Evolutionary conservation across 2,888 invertebrate species (phyloP), one percentile per base, ranked within the genome.

Genomic region (Carpatolechia fugitivella): DNA sequence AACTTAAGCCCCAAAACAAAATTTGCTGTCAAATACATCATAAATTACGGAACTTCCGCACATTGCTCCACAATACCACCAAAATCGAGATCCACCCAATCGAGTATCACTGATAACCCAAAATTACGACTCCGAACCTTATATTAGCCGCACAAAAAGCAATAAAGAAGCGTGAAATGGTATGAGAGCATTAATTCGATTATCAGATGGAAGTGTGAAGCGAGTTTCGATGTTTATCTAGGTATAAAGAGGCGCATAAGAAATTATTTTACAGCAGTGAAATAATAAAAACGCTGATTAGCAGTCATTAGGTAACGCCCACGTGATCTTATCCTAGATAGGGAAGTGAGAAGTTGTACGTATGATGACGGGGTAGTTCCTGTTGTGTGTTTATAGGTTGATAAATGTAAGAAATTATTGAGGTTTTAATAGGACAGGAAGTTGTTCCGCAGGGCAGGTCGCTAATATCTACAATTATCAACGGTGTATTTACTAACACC

Each of bases 171-270:
- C 86, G 85, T 88, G 87, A 89, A 89, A 88, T 85, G 82, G 78
- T 87, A 84, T 70, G 77, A 87, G 85, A 87, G 85, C 75, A 84
- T 87, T 88, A 89, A 90, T 88, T 87, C 88, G 88, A 88, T 89
- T 89, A 89, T 89, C 89, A 89, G 90, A 90, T 89, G 66, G 85
- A 89, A 86, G 89, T 89, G 90, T 78, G 86, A 90, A 90, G 88
- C 88, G 88, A 78, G 86, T 86, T 89, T 85, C 74, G 90, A 90
- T 90, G 90, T 89, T 90, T 90, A 89, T 90, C 90, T 89, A 87
- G 81, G 86, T 80, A 85, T 87, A 88, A 88, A 87, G 86, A 89
- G 86, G 85, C 79, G 76, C 83, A 81, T 81, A 84, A 85, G 86
- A 85, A 89, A 89, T 89, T 87, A 89, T 89, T 88, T 89, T 82